Evolutionary conservation across 2,888 invertebrate species (phyloP), one percentile per base, ranked within the genome.

Genomic region (Aethes cnicana): DNA sequence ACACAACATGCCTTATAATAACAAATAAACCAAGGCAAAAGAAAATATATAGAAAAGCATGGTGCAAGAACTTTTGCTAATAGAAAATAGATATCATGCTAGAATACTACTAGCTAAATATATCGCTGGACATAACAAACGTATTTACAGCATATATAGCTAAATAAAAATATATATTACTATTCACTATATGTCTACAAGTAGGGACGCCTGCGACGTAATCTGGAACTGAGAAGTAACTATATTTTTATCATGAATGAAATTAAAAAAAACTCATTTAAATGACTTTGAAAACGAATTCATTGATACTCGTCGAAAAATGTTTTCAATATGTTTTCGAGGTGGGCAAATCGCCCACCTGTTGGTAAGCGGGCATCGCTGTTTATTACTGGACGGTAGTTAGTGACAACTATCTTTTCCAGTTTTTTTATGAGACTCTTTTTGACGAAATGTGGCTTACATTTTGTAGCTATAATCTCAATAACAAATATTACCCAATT

Each of bases 161-260:
- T 64, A 69, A 65, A 74, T 63, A 74, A 64, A 67, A 66, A 80
- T 59, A 69, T 61, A 58, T 50, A 54, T 55, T 32, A n/a, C 6
- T 3, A 20, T 20, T 44, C 84, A 84, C 82, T 62, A 72, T 70
- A 65, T 54, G 54, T 66, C 59, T 79, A 84, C 78, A 81, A 80
- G 84, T 80, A 76, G 84, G 79, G 71, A 66, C 86, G 80, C 80
- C 87, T 76, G 64, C 85, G 73, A 77, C 77, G 70, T 64, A 75
- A 85, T 84, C 86, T 85, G 84, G 74, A 86, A 82, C 69, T 80
- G 64, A 69, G 59, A 63, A 64, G 58, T 36, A 61, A 55, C 50
- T 56, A 59, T 32, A 36, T 17, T 36, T 44, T 46, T 57, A 30
- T 11, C 12, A 14, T 35, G 37, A 33, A 33, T 18, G 30, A 28